Conservation (phyloP, 2,888 invertebrate genomes). For the Pristionchus entomophagus region DNA sequence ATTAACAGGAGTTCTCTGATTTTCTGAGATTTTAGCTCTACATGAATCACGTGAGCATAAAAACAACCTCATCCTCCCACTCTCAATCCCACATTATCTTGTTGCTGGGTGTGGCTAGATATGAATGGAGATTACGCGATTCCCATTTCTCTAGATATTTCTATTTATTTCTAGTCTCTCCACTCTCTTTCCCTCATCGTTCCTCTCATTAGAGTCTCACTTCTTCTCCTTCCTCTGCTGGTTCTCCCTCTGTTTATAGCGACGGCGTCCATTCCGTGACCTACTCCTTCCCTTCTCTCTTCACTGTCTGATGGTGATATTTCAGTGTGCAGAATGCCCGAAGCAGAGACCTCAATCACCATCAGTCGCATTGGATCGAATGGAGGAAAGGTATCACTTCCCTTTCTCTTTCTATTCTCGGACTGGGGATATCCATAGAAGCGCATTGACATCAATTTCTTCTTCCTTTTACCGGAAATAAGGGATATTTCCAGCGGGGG, state of each 20-base stretch:
- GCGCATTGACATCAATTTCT: neutral
- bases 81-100: neutral
- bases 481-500: neutral
- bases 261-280: neutral
- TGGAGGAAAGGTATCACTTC: slow-evolving; percentile 11
- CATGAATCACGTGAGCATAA: no score
- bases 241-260: neutral
- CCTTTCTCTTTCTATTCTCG: neutral
- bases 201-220: slow-evolving; percentile 10
- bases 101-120: no score
- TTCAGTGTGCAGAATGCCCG: neutral
- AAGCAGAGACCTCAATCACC: neutral
- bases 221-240: neutral
- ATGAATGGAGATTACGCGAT: neutral
- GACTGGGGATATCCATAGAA: neutral
- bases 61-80: neutral
- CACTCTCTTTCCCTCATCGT: neutral
- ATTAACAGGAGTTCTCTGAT: no score
- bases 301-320: neutral
- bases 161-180: no score
- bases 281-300: neutral
- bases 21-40: no score
- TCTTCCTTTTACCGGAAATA: neutral
- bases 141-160: neutral
- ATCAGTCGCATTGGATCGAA: slow-evolving; percentile 9